A percentile compares a stretch with the other conserved stretches of the same genome.
Evolutionary conservation across 2,888 invertebrate genomes (phyloP).

Genomic region (Deilephila elpenor): DNA sequence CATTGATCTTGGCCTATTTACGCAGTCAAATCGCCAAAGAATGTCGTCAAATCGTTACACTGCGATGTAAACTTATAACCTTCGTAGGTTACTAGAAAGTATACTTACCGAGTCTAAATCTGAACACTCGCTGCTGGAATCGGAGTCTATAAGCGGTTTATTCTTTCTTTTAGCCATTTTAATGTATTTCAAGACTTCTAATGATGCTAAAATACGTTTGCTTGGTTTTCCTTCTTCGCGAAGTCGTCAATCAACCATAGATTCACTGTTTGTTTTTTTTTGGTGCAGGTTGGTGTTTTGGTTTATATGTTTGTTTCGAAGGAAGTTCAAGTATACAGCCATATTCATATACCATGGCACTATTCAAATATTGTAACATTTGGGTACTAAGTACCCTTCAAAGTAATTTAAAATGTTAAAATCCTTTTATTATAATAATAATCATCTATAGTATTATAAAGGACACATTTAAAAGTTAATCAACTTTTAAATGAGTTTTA

Average conservation of each 20-base stretch:
- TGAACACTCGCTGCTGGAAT: constrained; percentile 92
- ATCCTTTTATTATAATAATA: background rate
- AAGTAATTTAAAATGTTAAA: background rate
- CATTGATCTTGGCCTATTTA: constrained; percentile 77
- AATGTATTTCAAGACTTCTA: constrained; percentile 45
- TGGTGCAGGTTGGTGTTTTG: background rate
- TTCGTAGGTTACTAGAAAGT: constrained; percentile 49
- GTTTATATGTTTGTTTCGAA: background rate
- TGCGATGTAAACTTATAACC: constrained; percentile 61
- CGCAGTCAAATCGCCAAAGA: constrained; percentile 70
- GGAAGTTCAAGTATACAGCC: background rate
- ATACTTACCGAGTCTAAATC: constrained; percentile 93
- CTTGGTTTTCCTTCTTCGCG: constrained; percentile 50
- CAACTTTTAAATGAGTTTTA: no score
- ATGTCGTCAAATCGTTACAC: constrained; percentile 66
- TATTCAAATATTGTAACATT: no score
- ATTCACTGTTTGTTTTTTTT: constrained; percentile 37
- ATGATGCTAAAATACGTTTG: constrained; percentile 52
- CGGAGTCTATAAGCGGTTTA: constrained; percentile 92
- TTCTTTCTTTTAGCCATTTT: constrained; percentile 93
- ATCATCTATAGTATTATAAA: no score
- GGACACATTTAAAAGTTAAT: no score
- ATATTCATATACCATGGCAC: no score
- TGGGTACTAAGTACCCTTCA: background rate
- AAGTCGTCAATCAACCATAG: constrained; percentile 53